phyloP scores from a whole-genome alignment of 1,140 invertebrate species.

The Saccostrea cuccullata region DNA sequence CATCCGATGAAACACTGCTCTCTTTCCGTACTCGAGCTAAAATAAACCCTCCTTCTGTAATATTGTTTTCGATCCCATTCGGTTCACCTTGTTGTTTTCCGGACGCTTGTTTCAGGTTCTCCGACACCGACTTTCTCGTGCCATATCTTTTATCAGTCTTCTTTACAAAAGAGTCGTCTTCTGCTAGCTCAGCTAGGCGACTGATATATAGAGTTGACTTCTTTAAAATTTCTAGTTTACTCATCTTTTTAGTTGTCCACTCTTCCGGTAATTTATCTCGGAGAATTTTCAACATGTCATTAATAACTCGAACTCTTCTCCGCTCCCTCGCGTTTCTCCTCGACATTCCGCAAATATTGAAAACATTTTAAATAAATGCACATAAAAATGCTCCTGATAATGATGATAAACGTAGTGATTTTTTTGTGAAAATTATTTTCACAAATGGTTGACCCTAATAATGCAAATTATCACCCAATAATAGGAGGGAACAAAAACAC shows the following conservation, averaged over 20 bases:
- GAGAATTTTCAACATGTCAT: conserved; percentile 29
- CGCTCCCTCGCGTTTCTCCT: conserved; percentile 33
- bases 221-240: conserved; percentile 32
- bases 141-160: neutral
- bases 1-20: neutral
- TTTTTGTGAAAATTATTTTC: neutral
- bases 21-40: neutral
- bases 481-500: neutral
- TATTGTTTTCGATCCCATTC: neutral
- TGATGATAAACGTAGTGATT: neutral
- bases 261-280: conserved; percentile 31
- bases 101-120: neutral
- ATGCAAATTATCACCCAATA: neutral
- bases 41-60: neutral
- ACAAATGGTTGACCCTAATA: neutral
- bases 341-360: neutral
- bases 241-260: conserved; percentile 41
- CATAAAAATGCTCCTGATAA: neutral
- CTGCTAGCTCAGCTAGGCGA: neutral
- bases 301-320: conserved; percentile 12
- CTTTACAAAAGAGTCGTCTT: neutral
- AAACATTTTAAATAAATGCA: neutral
- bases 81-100: neutral
- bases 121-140: neutral
- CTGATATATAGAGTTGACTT: conserved; percentile 34